These are phyloP conservation scores for Sipha flava DNA, from an alignment of 1,140 invertebrate species.

Conservation along the genomic window DNA sequence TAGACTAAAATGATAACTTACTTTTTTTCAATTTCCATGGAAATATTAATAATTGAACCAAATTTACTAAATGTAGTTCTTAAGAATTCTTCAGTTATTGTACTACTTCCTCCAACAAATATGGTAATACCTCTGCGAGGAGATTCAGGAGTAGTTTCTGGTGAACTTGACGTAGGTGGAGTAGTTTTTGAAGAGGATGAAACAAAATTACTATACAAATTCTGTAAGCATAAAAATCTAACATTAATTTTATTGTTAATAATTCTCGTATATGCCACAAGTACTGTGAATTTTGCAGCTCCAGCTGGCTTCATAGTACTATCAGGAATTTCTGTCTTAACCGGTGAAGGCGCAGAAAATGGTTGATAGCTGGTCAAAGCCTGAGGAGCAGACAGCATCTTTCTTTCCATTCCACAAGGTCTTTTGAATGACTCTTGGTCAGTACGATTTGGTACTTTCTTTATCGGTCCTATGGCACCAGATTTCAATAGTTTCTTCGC, in stretches of 20 bases:
- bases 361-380: conserved; percentile 78
- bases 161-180: conserved; percentile 46
- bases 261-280: not conserved
- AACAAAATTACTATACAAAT: conserved; percentile 84
- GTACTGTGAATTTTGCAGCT: not conserved
- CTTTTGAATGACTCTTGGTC: conserved; percentile 61
- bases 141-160: conserved; percentile 51
- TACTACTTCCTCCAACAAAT: conserved; percentile 67
- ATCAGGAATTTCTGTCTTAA: conserved; percentile 45
- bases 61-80: conserved; percentile 68
- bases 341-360: conserved; percentile 70
- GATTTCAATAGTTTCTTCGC: conserved; percentile 90
- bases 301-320: not conserved
- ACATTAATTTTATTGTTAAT: not conserved
- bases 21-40: conserved; percentile 82
- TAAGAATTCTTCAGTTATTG: conserved; percentile 69
- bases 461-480: conserved; percentile 77
- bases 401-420: conserved; percentile 55
- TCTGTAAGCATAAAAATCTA: conserved; percentile 45
- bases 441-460: conserved; percentile 63
- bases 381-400: conserved; percentile 60
- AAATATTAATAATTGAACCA: conserved; percentile 78
- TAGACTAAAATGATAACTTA: no score
- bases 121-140: conserved; percentile 73
- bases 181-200: conserved; percentile 59